These are phyloP conservation scores for Onthophagus taurus DNA, from an alignment of 1,140 invertebrate species.

Conservation along the genomic window DNA sequence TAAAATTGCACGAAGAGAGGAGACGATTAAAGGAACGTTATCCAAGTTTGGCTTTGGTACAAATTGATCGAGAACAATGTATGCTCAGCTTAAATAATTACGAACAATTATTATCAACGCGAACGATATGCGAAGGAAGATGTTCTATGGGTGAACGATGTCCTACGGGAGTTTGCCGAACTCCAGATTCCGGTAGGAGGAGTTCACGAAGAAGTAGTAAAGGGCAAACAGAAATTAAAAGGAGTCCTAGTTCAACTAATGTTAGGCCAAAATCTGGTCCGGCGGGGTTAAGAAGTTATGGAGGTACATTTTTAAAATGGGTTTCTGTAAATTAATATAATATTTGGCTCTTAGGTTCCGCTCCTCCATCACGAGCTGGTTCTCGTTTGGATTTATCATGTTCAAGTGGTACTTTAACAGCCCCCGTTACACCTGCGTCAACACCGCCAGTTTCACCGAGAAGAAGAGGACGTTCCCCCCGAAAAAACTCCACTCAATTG, in stretches of 20 bases:
- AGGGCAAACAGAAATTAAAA: slow-evolving; percentile 30
- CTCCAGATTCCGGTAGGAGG: slow-evolving; percentile 45
- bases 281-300: slow-evolving; percentile 62
- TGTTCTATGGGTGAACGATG: slow-evolving; percentile 74
- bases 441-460: slow-evolving; percentile 34
- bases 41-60: slow-evolving; percentile 63
- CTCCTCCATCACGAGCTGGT: slow-evolving; percentile 53
- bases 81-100: slow-evolving; percentile 67
- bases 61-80: slow-evolving; percentile 67
- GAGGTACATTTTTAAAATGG: slow-evolving; percentile 40
- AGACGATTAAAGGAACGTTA: slow-evolving; percentile 72
- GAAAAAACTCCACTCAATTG: too few species aligned
- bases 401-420: slow-evolving; percentile 40
- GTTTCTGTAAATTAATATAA: neutral
- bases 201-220: slow-evolving; percentile 41
- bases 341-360: slow-evolving; percentile 36
- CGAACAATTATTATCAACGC: slow-evolving; percentile 63
- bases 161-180: slow-evolving; percentile 62
- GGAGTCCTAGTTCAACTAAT: slow-evolving; percentile 42
- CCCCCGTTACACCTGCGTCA: slow-evolving; percentile 30
- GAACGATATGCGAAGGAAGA: slow-evolving; percentile 75
- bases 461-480: slow-evolving; percentile 21
- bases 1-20: slow-evolving; percentile 72
- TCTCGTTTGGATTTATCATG: slow-evolving; percentile 56
- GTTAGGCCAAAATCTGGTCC: slow-evolving; percentile 58